Base-by-base conservation (phyloP, 1,140 invertebrate species). In the Eriosoma lanigerum region DNA sequence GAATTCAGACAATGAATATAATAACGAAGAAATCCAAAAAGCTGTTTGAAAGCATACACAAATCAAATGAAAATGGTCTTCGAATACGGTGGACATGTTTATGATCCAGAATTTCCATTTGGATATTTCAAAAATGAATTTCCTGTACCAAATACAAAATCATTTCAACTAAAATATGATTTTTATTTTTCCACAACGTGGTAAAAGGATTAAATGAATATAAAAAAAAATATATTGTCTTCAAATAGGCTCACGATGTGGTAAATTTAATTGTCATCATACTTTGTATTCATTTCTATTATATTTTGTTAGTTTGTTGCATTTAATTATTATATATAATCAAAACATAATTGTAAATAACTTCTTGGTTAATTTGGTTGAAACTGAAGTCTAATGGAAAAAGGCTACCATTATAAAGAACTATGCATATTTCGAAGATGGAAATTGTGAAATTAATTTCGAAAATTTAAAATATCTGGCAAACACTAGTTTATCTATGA, bases 81-180 rank as follows among this genome's bases (percentile, higher is more conserved):
- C 19, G 70, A 73, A 29, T 73, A 50, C 48, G 52, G 17, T n/a
- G 48, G 70, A 32, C 44, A 73, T 29, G 44, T 52, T 26, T 73
- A 29, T 50, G 46, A 73, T 1, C 21, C 70, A 1, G 17, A 0
- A 50, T 12, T 26, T 73, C 70, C 70, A 19, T 38, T 32, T 12
- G 70, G 17, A 52, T 73, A 73, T 32, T 48, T 73, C 2, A 26
- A n/a, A 29, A 73, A 73, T 73, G 26, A 54, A 73, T 26, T 0
- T 26, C 0, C 1, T 10, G 1, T 54, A 50, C 70, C 70, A 24
- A n/a, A n/a, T 19, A 29, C 44, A n/a, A 48, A 29, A 0, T 13
- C 48, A 12, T 48, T 54, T 32, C 5, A 29, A 13, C 2, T 21
- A n/a, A 17, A 73, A 17, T 10, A 15, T 9, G 46, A 48, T 9